Evolutionary conservation across 2,797 vertebrate genomes (phyloP), one percentile per base, ranked within the genome.

Genomic region (Chloroceryle amazona): DNA sequence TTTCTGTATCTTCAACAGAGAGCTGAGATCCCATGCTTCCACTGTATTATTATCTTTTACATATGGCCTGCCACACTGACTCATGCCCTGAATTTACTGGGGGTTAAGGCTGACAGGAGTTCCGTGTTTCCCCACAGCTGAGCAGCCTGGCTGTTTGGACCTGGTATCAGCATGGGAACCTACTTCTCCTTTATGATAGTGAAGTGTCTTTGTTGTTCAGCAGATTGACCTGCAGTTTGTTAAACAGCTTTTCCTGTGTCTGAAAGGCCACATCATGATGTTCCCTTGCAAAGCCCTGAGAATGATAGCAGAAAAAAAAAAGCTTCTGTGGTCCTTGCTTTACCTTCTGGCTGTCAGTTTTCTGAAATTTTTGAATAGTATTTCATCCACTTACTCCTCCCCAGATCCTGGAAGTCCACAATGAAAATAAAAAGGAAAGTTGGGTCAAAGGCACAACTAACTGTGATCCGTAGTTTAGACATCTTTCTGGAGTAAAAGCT

Each of bases 131-230:
- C 25, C 62, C 25, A 25, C 10, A 61, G 0, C 25, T 33, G 65
- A 75, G 20, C 16, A 54, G 46, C 26, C 31, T 62, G 81, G 11
- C 6, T 82, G 11, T 47, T 35, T 6, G 2, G 28, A 25, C 19
- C 25, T 39, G 25, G 11, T 54, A 39, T 23, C 35, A 61, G 26
- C 23, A 25, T 11, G 12, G 44, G 15, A 86, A 52, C 23, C 20
- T 31, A 3, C 11, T 76, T 81, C 66, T 25, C 28, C 0, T 0
- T 81, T 79, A 15, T 55, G 28, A 3, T 29, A 31, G 23, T 41
- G 31, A 78, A 66, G 6, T 17, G 12, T 49, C n/a, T 42, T 80
- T 65, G 23, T 58, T 82, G 13, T 78, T 84, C 29, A 17, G 44
- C 25, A 31, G 39, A 39, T n/a, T 55, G 26, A 83, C 41, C 14